Conservation (phyloP, 2,888 invertebrate genomes). For the Catocala fraxini region DNA sequence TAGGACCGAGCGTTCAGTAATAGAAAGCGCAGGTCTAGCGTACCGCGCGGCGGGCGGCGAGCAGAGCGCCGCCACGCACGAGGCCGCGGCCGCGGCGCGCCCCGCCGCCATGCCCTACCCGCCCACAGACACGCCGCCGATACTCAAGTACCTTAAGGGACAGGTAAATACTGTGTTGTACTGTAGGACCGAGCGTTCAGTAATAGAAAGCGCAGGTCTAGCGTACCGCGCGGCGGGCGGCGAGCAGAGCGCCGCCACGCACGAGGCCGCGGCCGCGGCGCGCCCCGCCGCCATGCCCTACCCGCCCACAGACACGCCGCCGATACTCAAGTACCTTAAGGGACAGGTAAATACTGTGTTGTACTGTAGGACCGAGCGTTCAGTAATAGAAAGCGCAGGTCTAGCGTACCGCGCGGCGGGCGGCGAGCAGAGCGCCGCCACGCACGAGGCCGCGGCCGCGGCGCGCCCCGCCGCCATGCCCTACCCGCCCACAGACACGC, state of each 20-base stretch:
- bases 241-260: slow-evolving; percentile 56
- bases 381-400: slow-evolving; percentile 80
- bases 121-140: slow-evolving; percentile 73
- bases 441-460: slow-evolving; percentile 51
- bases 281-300: slow-evolving; percentile 70
- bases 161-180: slow-evolving; percentile 57
- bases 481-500: slow-evolving; percentile 77
- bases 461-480: slow-evolving; percentile 65
- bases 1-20: slow-evolving; percentile 80
- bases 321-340: slow-evolving; percentile 79
- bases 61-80: slow-evolving; percentile 48
- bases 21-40: slow-evolving; percentile 79
- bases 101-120: slow-evolving; percentile 74
- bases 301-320: slow-evolving; percentile 76
- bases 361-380: slow-evolving; percentile 73
- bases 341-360: slow-evolving; percentile 62
- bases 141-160: slow-evolving; percentile 79
- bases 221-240: slow-evolving; percentile 79
- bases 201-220: slow-evolving; percentile 78
- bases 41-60: slow-evolving; percentile 78
- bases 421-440: slow-evolving; percentile 61
- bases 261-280: slow-evolving; percentile 51
- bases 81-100: slow-evolving; percentile 53
- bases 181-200: slow-evolving; percentile 77
- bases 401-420: slow-evolving; percentile 78